A percentile compares a stretch with the other conserved stretches of the same genome.
Conservation (phyloP, 2,113 vertebrate species). For the Ondatra zibethicus region DNA sequence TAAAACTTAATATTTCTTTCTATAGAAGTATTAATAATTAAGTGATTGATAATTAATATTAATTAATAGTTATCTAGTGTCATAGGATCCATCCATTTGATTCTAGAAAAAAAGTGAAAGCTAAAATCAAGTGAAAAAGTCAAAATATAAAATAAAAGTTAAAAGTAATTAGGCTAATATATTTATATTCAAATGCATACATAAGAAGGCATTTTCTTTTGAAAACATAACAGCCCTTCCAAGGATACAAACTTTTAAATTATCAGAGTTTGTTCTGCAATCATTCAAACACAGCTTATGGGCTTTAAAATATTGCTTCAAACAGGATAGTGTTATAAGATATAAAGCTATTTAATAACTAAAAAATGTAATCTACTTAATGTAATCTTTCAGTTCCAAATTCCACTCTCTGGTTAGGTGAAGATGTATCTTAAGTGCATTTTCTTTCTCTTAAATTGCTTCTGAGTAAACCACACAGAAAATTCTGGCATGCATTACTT, state of each 20-base stretch:
- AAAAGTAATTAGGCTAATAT: not conserved
- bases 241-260: not conserved
- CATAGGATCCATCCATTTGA: not conserved
- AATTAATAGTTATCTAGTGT: slow-evolving; percentile 23
- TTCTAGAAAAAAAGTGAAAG: not conserved
- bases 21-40: slow-evolving; percentile 18
- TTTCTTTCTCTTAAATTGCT: slow-evolving; percentile 64
- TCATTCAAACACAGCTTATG: slow-evolving; percentile 33
- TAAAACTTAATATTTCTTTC: slow-evolving; percentile 35
- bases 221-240: slow-evolving; percentile 17
- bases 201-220: not conserved
- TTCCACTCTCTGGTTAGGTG: slow-evolving; percentile 73
- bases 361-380: slow-evolving; percentile 77
- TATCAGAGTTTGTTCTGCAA: slow-evolving; percentile 40
- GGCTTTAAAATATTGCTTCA: not conserved
- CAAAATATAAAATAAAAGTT: not conserved
- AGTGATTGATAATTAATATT: not conserved
- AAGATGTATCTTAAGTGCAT: slow-evolving; percentile 72
- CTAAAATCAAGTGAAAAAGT: not conserved
- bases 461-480: slow-evolving; percentile 59
- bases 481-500: not conserved
- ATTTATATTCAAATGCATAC: not conserved
- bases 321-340: slow-evolving; percentile 23
- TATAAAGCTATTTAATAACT: slow-evolving; percentile 72
- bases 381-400: slow-evolving; percentile 78